Conservation (phyloP, 2,113 vertebrate species). For the Poicephalus meyeri region DNA sequence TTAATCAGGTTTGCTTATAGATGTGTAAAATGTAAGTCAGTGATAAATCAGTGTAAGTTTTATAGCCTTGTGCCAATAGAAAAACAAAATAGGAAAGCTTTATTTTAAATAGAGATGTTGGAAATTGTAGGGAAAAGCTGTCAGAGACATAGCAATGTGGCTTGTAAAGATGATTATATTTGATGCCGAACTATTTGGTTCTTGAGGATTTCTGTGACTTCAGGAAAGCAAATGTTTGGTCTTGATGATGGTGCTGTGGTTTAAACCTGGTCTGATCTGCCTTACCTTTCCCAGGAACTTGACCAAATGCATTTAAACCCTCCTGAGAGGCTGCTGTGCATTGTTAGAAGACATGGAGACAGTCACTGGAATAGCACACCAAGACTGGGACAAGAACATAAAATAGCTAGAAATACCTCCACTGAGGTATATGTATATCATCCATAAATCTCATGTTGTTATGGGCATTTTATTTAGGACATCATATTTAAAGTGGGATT, state of each 20-base stretch:
- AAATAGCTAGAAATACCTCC: neutral
- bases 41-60: slow-evolving; percentile 2
- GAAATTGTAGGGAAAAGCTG: slow-evolving; percentile 59
- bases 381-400: neutral
- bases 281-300: slow-evolving; percentile 9
- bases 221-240: slow-evolving; percentile 68
- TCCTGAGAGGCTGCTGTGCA: neutral
- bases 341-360: neutral
- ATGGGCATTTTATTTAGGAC: neutral
- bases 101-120: slow-evolving; percentile 66
- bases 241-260: slow-evolving; percentile 37
- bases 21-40: neutral
- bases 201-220: slow-evolving; percentile 61
- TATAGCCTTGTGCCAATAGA: neutral
- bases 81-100: neutral
- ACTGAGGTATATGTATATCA: neutral
- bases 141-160: slow-evolving; percentile 73
- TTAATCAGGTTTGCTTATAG: neutral
- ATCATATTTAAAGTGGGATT: neutral
- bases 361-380: neutral
- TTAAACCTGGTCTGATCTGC: slow-evolving; percentile 31
- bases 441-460: neutral
- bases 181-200: slow-evolving; percentile 69
- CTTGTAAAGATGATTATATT: slow-evolving; percentile 73
- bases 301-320: slow-evolving; percentile 30